These are phyloP conservation scores for Pholis gunnellus DNA, from an alignment of 2,113 vertebrate species.

Conservation along the genomic window DNA sequence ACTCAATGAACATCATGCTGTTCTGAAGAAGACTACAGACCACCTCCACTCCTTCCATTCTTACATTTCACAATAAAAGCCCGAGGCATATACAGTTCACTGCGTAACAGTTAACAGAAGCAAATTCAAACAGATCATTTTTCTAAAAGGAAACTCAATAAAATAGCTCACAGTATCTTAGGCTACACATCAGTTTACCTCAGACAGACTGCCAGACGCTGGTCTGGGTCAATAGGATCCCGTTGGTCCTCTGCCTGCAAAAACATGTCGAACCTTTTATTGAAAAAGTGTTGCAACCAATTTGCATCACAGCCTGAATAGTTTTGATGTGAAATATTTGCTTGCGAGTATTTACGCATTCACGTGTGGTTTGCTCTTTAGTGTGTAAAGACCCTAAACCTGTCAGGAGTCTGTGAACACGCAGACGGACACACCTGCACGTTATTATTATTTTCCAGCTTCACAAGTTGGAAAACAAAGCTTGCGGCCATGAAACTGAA, in stretches of 20 bases:
- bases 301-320: background rate
- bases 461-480: background rate
- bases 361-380: background rate
- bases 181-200: background rate
- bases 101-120: too few species aligned
- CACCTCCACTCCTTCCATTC: background rate
- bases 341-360: background rate
- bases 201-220: background rate
- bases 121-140: background rate
- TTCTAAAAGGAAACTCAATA: background rate
- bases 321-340: background rate
- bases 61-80: background rate
- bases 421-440: background rate
- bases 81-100: background rate
- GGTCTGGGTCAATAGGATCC: background rate
- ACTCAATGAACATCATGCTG: background rate
- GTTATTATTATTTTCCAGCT: background rate
- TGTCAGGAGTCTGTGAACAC: background rate
- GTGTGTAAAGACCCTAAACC: background rate
- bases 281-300: background rate
- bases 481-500: background rate
- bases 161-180: background rate
- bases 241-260: background rate
- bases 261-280: background rate
- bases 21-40: background rate